phyloP scores from a whole-genome alignment of 2,888 invertebrate species.

The Cephus pygmeus region DNA sequence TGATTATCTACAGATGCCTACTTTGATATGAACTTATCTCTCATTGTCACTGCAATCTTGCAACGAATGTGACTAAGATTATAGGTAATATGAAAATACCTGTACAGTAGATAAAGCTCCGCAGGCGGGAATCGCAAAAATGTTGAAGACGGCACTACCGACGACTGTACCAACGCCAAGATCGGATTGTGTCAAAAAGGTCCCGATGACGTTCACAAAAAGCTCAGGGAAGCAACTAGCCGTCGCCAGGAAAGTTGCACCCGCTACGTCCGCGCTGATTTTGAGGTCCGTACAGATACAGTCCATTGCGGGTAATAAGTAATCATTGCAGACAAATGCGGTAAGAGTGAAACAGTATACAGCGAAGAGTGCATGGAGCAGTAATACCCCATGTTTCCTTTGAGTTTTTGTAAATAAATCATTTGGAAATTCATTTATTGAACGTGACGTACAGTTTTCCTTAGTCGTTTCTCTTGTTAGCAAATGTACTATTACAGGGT shows the following conservation, averaged over 20 bases:
- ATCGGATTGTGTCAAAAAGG: slow-evolving; percentile 84
- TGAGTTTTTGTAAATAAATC: slow-evolving; percentile 73
- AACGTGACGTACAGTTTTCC: slow-evolving; percentile 51
- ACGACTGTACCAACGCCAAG: slow-evolving; percentile 90
- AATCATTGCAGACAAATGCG: slow-evolving; percentile 91
- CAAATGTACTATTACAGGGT: neutral
- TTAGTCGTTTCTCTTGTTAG: neutral
- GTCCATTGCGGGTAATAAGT: slow-evolving; percentile 91
- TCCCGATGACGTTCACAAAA: slow-evolving; percentile 91
- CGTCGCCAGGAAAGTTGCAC: slow-evolving; percentile 96
- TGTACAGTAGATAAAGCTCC: slow-evolving; percentile 80
- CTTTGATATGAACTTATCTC: slow-evolving; percentile 26
- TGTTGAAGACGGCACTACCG: slow-evolving; percentile 89
- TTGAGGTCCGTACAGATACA: slow-evolving; percentile 84
- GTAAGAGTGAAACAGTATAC: slow-evolving; percentile 87
- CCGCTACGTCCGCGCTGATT: slow-evolving; percentile 89
- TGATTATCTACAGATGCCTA: slow-evolving; percentile 19
- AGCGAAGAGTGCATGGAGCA: slow-evolving; percentile 80
- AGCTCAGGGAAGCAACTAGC: slow-evolving; percentile 96
- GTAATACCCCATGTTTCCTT: slow-evolving; percentile 80
- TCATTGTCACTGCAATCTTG: slow-evolving; percentile 9
- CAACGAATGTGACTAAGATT: slow-evolving; percentile 12
- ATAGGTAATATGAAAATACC: slow-evolving; percentile 66
- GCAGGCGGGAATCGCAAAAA: slow-evolving; percentile 84
- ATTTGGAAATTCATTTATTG: slow-evolving; percentile 72